Evolutionary conservation across 2,113 vertebrate species (phyloP), one percentile per base, ranked within the genome.

Genomic region (Dryoscopus gambensis): DNA sequence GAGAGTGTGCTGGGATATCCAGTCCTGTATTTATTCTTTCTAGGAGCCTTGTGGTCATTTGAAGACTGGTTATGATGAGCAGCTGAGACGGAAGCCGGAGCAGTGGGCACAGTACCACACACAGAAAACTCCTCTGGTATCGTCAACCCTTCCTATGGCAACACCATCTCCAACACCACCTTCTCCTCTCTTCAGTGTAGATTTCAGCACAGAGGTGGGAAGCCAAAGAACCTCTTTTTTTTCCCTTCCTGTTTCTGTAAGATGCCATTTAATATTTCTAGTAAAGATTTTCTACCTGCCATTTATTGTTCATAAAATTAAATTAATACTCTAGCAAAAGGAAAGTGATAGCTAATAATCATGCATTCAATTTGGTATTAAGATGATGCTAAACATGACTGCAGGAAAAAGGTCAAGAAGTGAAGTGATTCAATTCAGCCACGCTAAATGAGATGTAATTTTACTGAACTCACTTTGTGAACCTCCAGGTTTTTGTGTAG

Each of bases 121-220:
- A 3, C 98, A 98, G 96, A 98, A 98, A 95, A 92, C 98, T 83
- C 97, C 98, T 90, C 97, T 98, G 79, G 97, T 98, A 31, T 97
- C 98, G 1, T 98, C 98, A 84, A 67, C 98, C 24, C 97, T 98
- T 95, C 97, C 98, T 89, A 96, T 98, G 94, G 97, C 98, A 87
- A 98, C 98, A 50, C 98, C 98, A 90, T 98, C 98, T 95, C 98
- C 98, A 90, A 98, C 99, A 50, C 99, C 98, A 77, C 98, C 99
- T 91, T 99, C 99, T 93, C 99, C 99, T 87, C 98, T 99, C 80
- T 99, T 99, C 97, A 98, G 98, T 76, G 98, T 99, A 24, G 98
- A 99, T 96, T 99, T 99, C 93, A 98, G 98, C 91, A 94, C 98
- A 42, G 99, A 99, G 98, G 99, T 99, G 97, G 70, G 98, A 96